phyloP scores from a whole-genome alignment of 1,140 invertebrate species.

The Drosophila nebulosa region DNA sequence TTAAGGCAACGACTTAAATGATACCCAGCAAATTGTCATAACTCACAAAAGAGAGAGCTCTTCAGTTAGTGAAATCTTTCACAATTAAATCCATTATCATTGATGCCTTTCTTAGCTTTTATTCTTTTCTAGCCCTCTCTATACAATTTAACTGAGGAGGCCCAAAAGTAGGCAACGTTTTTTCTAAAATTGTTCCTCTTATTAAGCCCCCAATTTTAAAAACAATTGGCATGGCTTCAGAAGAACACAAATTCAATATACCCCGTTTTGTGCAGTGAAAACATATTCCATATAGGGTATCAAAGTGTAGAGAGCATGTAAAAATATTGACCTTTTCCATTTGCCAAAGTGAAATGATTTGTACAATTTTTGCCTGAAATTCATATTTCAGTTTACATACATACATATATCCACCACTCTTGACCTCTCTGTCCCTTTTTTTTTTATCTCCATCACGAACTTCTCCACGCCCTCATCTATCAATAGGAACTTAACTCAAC shows the following conservation, averaged over 20 bases:
- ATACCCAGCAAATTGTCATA: neutral
- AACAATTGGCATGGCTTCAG: no score
- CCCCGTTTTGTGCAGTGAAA: neutral
- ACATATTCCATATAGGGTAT: neutral
- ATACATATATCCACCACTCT: neutral
- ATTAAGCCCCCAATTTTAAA: no score
- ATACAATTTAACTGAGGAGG: no score
- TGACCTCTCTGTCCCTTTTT: neutral
- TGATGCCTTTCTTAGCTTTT: no score
- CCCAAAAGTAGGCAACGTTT: no score
- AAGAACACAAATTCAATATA: no score
- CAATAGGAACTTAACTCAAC: neutral
- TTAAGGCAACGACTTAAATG: neutral
- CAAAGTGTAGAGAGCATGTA: neutral
- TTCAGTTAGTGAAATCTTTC: no score
- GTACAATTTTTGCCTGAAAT: neutral
- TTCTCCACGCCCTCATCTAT: slow-evolving; percentile 42
- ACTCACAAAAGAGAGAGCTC: no score
- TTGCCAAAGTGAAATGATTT: neutral
- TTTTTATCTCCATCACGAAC: no score
- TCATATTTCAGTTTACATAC: neutral
- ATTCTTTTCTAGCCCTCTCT: no score
- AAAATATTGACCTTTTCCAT: slow-evolving; percentile 2
- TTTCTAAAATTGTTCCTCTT: no score
- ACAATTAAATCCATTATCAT: no score